Conservation (phyloP, 2,113 vertebrate species). For the Takifugu bimaculatus region DNA sequence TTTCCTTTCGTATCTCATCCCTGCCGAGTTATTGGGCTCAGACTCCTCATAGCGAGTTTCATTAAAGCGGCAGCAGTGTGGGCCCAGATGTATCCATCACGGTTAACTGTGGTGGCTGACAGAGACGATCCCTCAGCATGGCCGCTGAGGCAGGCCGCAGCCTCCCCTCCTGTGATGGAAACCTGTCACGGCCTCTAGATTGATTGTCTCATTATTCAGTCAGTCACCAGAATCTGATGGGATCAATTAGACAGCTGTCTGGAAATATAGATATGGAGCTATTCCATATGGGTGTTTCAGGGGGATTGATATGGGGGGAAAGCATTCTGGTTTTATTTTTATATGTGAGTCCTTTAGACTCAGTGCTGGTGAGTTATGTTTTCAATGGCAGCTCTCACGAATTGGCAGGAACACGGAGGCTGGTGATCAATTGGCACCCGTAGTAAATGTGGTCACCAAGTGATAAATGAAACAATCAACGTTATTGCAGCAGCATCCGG, state of each 20-base stretch:
- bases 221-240: conserved; percentile 8
- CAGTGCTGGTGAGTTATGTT: background rate
- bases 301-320: background rate
- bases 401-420: conserved; percentile 11
- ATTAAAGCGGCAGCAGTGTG: conserved; percentile 25
- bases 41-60: conserved; percentile 20
- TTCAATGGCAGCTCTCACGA: conserved; percentile 9
- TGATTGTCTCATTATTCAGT: conserved; percentile 30
- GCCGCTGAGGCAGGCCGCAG: background rate
- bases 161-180: conserved; percentile 10
- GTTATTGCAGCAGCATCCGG: conserved; percentile 6
- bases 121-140: background rate
- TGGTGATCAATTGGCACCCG: conserved; percentile 23
- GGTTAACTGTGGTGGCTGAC: conserved; percentile 31
- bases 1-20: conserved; percentile 8
- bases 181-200: conserved; percentile 13
- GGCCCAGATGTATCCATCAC: conserved; percentile 46
- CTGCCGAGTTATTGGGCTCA: conserved; percentile 15
- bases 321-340: background rate
- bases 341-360: background rate
- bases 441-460: conserved; percentile 13
- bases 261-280: background rate
- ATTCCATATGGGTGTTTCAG: background rate
- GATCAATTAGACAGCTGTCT: conserved; percentile 34
- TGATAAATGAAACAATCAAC: conserved; percentile 26